These are phyloP conservation scores for Tautogolabrus adspersus DNA, from an alignment of 2,113 vertebrate genomes.

Conservation along the genomic window DNA sequence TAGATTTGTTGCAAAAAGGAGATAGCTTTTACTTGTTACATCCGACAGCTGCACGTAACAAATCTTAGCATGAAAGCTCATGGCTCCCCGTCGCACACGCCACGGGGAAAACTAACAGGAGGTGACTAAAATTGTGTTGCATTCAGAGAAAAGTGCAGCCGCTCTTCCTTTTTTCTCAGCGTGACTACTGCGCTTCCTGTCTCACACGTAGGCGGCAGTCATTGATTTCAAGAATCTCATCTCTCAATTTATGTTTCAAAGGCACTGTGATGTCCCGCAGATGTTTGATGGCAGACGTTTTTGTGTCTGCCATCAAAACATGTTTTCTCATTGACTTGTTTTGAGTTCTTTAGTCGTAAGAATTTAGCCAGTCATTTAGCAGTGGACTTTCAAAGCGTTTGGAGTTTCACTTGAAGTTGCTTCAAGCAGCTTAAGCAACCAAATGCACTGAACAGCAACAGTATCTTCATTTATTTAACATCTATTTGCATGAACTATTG, in stretches of 20 bases:
- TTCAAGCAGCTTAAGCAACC: slow-evolving; percentile 10
- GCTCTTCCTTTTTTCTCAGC: neutral
- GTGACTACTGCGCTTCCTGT: slow-evolving; percentile 9
- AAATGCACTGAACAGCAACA: slow-evolving; percentile 1
- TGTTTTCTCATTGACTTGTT: slow-evolving; percentile 14
- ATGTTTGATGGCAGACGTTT: neutral
- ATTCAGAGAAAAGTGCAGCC: slow-evolving; percentile 25
- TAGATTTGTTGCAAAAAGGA: slow-evolving; percentile 49
- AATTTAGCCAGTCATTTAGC: slow-evolving; percentile 21
- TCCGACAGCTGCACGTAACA: slow-evolving; percentile 44
- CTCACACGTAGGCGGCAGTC: slow-evolving; percentile 15
- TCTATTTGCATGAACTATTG: slow-evolving; percentile 1
- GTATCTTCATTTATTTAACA: neutral
- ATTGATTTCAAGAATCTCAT: slow-evolving; percentile 27
- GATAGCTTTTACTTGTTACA: slow-evolving; percentile 48
- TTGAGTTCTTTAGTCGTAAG: slow-evolving; percentile 20
- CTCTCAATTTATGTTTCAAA: slow-evolving; percentile 37
- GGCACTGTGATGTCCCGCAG: slow-evolving; percentile 1
- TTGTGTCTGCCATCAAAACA: no score
- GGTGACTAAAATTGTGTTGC: slow-evolving; percentile 32
- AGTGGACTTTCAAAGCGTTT: slow-evolving; percentile 24
- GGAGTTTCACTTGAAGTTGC: slow-evolving; percentile 15
- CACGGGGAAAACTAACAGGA: slow-evolving; percentile 32
- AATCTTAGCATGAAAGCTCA: slow-evolving; percentile 40
- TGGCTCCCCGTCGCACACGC: slow-evolving; percentile 12